Evolutionary conservation across 1,140 invertebrate genomes (phyloP).

Genomic region (Aphelenchoides avenae): DNA sequence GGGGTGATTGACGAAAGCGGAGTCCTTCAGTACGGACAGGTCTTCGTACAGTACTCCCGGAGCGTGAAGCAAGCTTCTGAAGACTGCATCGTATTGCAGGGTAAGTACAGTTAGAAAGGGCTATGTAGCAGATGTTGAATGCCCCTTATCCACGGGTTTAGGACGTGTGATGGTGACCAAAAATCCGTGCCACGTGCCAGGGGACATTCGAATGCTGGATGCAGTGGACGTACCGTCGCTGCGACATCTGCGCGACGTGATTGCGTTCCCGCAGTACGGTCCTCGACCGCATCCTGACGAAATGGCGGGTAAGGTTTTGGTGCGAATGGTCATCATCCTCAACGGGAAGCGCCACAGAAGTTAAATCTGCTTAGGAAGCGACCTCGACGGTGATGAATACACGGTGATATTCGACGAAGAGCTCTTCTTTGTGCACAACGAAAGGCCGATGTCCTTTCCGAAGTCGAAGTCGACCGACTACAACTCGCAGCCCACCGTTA

Average conservation of each 20-base stretch:
- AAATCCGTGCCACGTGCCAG: conserved; percentile 61
- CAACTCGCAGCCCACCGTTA: too few species aligned
- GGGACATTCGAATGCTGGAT: conserved; percentile 61
- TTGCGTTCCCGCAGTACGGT: conserved; percentile 61
- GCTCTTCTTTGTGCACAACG: conserved; percentile 53
- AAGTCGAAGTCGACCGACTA: too few species aligned
- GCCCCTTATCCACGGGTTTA: not conserved
- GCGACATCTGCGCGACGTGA: conserved; percentile 60
- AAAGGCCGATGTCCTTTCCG: too few species aligned
- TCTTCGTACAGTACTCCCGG: conserved; percentile 59
- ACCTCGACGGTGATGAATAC: conserved; percentile 62
- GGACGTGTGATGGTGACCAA: conserved; percentile 60
- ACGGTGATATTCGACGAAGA: conserved; percentile 59
- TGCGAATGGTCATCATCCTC: too few species aligned
- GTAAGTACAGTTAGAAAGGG: not conserved
- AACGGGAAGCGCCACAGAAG: conserved; percentile 30
- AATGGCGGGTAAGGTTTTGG: conserved; percentile 58
- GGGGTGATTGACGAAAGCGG: conserved; percentile 60
- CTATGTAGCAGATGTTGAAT: not conserved
- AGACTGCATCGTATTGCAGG: conserved; percentile 20
- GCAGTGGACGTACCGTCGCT: conserved; percentile 59
- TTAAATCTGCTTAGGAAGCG: too few species aligned
- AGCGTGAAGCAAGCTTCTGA: conserved; percentile 20
- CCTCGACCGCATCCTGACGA: conserved; percentile 62
- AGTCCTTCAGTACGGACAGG: conserved; percentile 59